Conservation (phyloP, 2,888 invertebrate species). For the Cephus spinipes region DNA sequence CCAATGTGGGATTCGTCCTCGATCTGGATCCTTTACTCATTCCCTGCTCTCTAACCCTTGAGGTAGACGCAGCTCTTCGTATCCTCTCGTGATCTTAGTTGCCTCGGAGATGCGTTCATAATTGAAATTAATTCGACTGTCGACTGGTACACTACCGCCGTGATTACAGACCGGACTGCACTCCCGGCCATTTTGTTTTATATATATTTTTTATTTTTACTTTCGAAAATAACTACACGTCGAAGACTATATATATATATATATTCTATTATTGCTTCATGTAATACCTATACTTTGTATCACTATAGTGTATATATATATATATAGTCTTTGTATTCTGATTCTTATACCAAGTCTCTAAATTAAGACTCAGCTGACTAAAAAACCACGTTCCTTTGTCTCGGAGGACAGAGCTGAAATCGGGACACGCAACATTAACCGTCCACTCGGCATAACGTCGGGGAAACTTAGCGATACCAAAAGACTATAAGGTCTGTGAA, state of each 20-base stretch:
- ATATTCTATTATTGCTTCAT: too few species aligned
- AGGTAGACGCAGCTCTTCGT: neutral
- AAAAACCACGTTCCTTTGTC: constrained; percentile 20
- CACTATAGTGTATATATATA: neutral
- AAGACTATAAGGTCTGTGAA: neutral
- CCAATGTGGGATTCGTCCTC: neutral
- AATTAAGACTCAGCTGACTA: constrained; percentile 6
- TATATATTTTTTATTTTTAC: neutral
- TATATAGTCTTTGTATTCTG: neutral
- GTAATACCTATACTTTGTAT: neutral
- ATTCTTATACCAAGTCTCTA: neutral
- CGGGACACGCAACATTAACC: constrained; percentile 53
- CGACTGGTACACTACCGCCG: constrained; percentile 20
- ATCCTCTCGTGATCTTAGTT: neutral
- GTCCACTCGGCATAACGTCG: constrained; percentile 35
- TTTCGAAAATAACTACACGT: too few species aligned
- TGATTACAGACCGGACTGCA: constrained; percentile 2
- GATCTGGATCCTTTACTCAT: neutral
- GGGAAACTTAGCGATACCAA: neutral
- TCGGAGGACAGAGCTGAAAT: constrained; percentile 33
- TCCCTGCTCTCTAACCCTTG: neutral
- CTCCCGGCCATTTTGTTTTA: neutral
- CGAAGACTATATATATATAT: too few species aligned
- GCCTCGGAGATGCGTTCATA: constrained; percentile 19
- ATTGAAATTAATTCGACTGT: constrained; percentile 28